Evolutionary conservation across 2,113 vertebrate species (phyloP), one percentile per base, ranked within the genome.

Genomic region (Brienomyrus brachyistius): DNA sequence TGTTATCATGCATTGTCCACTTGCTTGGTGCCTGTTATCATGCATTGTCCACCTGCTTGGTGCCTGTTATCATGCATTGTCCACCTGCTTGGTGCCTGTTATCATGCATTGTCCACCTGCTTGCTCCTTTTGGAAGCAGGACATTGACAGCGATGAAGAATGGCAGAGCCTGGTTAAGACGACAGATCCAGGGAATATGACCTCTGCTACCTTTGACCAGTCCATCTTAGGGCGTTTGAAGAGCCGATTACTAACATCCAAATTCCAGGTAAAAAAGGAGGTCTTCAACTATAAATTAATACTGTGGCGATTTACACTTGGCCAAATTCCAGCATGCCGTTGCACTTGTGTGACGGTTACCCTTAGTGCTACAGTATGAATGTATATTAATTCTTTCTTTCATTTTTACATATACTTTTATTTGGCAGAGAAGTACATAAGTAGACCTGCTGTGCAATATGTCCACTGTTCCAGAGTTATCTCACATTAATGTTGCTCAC

Each of bases 131-230:
- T 43, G 85, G n/a, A 87, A 88, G 89, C 91, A 98, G 97, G 94
- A 97, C 62, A 86, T 92, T 90, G 96, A 97, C 91, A 96, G 95
- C 0, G 95, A 97, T 83, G 95, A 96, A 3, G 96, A 97, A 59
- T 98, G 97, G 97, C 94, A 96, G 43, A 92, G 93, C 1, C 90
- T 98, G 84, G 92, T 92, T 0, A 91, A 96, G 80, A 92, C 93
- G 15, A 94, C 94, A 0, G 93, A 97, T 52, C 94, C 94, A 94
- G 91, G 94, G 91, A 62, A 95, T 93, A 86, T 89, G 89, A 0
- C 90, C 92, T 93, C 94, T 15, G 92, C 93, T 0, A 84, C 97
- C 45, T 91, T 95, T 80, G 94, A 95, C 86, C 93, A 89, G 0
- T 90, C 88, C 87, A 95, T 98, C 90, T 91, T 92, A 89, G 94